A percentile compares a stretch with the other conserved stretches of the same genome.
Evolutionary conservation across 2,797 vertebrate genomes (phyloP).

Genomic region (Anas capensis): DNA sequence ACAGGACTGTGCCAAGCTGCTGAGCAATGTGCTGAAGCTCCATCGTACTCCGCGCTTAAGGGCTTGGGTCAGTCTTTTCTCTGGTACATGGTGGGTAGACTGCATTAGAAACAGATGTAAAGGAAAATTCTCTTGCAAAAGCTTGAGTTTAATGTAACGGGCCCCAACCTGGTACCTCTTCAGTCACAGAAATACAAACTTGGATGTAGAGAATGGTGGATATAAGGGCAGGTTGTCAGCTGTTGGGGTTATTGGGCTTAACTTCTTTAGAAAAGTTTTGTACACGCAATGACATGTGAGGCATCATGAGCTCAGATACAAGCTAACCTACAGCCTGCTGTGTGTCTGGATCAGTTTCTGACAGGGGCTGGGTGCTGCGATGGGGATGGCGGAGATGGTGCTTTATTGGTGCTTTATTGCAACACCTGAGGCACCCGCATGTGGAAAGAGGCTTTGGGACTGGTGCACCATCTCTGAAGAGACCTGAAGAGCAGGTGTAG

Average conservation of each 20-base stretch:
- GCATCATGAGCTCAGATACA: fast-evolving
- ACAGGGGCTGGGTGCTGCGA: fast-evolving
- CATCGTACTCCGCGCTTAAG: fast-evolving
- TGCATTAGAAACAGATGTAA: neutral
- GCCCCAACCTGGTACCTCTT: neutral
- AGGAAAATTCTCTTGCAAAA: neutral
- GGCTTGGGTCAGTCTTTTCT: neutral
- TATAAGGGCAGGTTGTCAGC: fast-evolving
- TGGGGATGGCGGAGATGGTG: fast-evolving
- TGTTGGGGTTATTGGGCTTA: neutral
- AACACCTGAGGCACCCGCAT: fast-evolving
- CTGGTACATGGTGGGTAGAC: fast-evolving
- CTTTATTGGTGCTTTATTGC: neutral
- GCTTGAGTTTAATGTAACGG: neutral
- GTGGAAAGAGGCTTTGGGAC: fast-evolving
- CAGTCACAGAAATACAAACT: neutral
- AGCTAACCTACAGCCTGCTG: neutral
- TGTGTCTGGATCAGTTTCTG: neutral
- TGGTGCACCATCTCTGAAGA: too few relatives aligned
- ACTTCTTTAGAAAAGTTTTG: fast-evolving
- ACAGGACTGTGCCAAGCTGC: neutral
- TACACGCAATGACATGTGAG: neutral
- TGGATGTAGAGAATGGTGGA: neutral
- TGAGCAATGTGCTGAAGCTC: neutral
- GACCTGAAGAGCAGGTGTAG: too few relatives aligned